Evolutionary conservation across 2,888 invertebrate genomes (phyloP), one percentile per base, ranked within the genome.

Genomic region (Calameuta idolon): DNA sequence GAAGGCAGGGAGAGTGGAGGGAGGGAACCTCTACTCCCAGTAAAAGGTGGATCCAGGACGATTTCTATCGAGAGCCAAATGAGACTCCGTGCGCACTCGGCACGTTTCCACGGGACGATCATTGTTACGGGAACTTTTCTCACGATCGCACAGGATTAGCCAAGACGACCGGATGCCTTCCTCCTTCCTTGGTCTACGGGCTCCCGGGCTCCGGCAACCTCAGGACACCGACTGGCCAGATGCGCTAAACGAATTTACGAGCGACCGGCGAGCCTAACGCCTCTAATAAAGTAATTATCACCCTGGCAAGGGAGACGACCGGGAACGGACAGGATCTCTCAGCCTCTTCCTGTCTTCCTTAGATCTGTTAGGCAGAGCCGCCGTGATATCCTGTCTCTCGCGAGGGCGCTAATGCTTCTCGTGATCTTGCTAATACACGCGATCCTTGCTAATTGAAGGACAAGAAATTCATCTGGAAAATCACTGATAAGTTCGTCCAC

Each of bases 41-140:
- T 80, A 79, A 82, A 81, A 82, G 81, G 78, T 79, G 79, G 81
- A 80, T 80, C 76, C 82, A 83, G 82, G 83, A 83, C 83, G 83
- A 84, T 83, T 83, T 85, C 84, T 85, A 85, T 83, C 82, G 82
- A 83, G 79, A 80, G 80, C 80, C 81, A 74, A 80, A 80, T 73
- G 76, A 71, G 71, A 31, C 33, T 34, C 71, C 71, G 15, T 34
- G 71, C 31, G 71, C 55, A 37, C 37, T 37, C n/a, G 69, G 34
- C 31, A 34, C 71, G 71, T 71, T 71, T 71, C 71, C 71, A 33
- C 31, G 71, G 12, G 33, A 9, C 71, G 33, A 33, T 55, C 55
- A 55, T 55, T 55, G 55, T 55, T 55, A 9, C 55, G 4, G 55
- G 23, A 15, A 55, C 23, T 55, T 9, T 55, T 55, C 55, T 55